Conservation (phyloP, 1,140 invertebrate genomes). For the Archivesica marissinica region DNA sequence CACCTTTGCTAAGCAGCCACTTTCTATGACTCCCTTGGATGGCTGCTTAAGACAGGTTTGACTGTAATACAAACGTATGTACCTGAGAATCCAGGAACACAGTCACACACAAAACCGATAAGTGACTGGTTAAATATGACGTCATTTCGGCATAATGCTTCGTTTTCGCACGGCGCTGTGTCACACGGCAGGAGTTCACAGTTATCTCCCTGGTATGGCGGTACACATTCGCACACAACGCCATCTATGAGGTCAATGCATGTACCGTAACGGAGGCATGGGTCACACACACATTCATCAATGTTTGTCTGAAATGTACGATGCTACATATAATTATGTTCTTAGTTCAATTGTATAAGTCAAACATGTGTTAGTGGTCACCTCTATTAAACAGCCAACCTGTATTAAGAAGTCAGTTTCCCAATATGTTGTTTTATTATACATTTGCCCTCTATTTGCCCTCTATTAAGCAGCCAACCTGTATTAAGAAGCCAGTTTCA, state of each 20-base stretch:
- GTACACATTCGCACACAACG: background rate
- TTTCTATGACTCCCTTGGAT: no score
- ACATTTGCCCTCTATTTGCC: no score
- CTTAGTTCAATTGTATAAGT: background rate
- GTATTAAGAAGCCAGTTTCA: no score
- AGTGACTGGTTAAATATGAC: conserved; percentile 10
- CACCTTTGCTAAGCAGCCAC: no score
- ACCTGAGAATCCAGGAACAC: conserved; percentile 12
- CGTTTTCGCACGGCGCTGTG: conserved; percentile 11
- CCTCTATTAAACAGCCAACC: no score
- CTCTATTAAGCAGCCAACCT: no score
- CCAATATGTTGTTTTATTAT: no score
- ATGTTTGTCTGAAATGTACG: conserved; percentile 20
- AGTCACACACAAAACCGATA: conserved; percentile 22
- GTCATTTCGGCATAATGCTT: conserved; percentile 9
- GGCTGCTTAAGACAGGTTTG: no score
- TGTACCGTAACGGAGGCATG: background rate
- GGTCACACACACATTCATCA: conserved; percentile 2
- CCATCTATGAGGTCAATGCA: conserved; percentile 18
- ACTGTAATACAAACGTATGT: background rate
- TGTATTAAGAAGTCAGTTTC: no score
- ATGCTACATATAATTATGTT: background rate
- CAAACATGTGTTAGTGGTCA: no score
- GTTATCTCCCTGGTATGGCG: conserved; percentile 26
- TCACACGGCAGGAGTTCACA: conserved; percentile 13